These are phyloP conservation scores for Chascanopsetta lugubris DNA, from an alignment of 2,113 vertebrate genomes.

Conservation along the genomic window DNA sequence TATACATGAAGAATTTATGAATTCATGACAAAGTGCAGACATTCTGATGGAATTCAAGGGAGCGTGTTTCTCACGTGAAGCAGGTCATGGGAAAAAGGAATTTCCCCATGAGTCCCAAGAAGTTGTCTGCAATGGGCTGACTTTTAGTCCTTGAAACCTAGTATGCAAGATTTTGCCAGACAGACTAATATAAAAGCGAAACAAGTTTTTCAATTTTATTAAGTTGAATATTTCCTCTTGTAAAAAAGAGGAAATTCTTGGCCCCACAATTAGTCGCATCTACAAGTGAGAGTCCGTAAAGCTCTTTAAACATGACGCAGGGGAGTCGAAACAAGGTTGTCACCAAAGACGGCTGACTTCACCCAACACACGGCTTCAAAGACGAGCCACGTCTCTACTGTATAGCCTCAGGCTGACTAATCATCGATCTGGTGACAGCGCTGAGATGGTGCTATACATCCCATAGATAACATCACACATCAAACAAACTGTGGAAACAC, in stretches of 20 bases:
- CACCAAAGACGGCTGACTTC: slow-evolving; percentile 47
- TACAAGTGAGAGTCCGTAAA: slow-evolving; percentile 29
- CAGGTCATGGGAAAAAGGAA: slow-evolving; percentile 13
- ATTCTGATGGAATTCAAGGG: too few relatives aligned
- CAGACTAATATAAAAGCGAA: too few relatives aligned
- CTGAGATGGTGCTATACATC: slow-evolving; percentile 65
- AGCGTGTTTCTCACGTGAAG: too few relatives aligned
- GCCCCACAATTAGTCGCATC: slow-evolving; percentile 23
- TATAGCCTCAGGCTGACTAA: slow-evolving; percentile 52
- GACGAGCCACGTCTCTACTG: slow-evolving; percentile 39
- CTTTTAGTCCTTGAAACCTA: too few relatives aligned
- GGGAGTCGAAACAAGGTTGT: slow-evolving; percentile 36
- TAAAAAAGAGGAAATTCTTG: too few relatives aligned
- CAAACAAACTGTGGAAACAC: slow-evolving; percentile 69
- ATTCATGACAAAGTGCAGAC: too few relatives aligned
- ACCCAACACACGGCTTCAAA: slow-evolving; percentile 66
- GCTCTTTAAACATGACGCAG: slow-evolving; percentile 22
- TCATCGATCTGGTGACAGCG: slow-evolving; percentile 65
- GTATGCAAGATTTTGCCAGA: too few relatives aligned
- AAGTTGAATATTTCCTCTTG: too few relatives aligned
- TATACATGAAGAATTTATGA: too few relatives aligned
- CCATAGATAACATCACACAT: slow-evolving; percentile 72
- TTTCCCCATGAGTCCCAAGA: too few relatives aligned
- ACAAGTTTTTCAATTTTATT: too few relatives aligned
- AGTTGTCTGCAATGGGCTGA: too few relatives aligned